Percentiles rank a stretch among this genome's conserved stretches.
Conservation (phyloP, 2,888 invertebrate genomes). For the Drepanosiphum platanoidis region DNA sequence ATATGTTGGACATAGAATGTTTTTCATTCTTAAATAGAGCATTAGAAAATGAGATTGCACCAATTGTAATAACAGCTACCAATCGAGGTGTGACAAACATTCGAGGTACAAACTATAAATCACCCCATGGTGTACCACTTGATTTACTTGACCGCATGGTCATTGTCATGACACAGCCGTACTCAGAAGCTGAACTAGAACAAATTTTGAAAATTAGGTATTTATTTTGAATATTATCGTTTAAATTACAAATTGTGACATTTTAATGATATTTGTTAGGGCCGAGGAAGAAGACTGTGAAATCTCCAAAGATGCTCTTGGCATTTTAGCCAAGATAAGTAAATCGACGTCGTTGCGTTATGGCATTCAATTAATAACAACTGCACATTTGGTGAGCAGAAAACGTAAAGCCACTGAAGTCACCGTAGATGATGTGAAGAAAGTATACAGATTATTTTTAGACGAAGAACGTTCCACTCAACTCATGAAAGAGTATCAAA, state of each 20-base stretch:
- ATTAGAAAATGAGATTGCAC: slow-evolving; percentile 95
- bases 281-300: slow-evolving; percentile 99
- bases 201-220: slow-evolving; percentile 90
- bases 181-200: slow-evolving; percentile 86
- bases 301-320: slow-evolving; percentile 89
- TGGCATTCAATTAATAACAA: slow-evolving; percentile 96
- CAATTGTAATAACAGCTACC: slow-evolving; percentile 98
- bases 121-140: slow-evolving; percentile 97
- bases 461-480: slow-evolving; percentile 94
- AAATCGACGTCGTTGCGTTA: slow-evolving; percentile 94
- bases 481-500: slow-evolving; percentile 93
- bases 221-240: neutral
- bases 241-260: neutral
- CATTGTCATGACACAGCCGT: slow-evolving; percentile 90
- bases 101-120: slow-evolving; percentile 90
- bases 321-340: slow-evolving; percentile 91
- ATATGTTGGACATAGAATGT: slow-evolving; percentile 99
- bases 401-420: slow-evolving; percentile 86
- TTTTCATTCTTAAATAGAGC: slow-evolving; percentile 98
- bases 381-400: slow-evolving; percentile 91
- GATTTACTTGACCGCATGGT: slow-evolving; percentile 95
- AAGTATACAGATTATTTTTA: slow-evolving; percentile 92
- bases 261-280: slow-evolving; percentile 71
- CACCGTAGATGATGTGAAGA: slow-evolving; percentile 83
- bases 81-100: slow-evolving; percentile 95